Conservation (phyloP, 2,113 vertebrate species). For the Ursus arctos region DNA sequence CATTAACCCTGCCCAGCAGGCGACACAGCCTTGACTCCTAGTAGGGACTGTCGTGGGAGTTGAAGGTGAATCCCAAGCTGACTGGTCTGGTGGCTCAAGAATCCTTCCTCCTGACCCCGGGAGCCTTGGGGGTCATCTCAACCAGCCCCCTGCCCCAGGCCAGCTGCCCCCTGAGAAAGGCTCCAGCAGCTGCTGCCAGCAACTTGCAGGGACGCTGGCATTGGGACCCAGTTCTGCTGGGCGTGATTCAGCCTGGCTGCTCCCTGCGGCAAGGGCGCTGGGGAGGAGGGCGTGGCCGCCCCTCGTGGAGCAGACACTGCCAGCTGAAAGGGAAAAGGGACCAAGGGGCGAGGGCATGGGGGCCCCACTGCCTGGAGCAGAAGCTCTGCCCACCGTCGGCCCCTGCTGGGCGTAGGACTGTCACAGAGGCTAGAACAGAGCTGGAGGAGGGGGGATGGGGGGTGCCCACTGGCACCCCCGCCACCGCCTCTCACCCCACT, state of each 20-base stretch:
- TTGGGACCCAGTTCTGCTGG: conserved; percentile 50
- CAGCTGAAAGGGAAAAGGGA: conserved; percentile 55
- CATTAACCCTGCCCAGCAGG: conserved; percentile 73
- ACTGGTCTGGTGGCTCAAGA: not conserved
- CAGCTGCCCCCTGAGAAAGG: conserved; percentile 54
- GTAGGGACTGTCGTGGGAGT: not conserved
- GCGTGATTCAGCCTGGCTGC: conserved; percentile 69
- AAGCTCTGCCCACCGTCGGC: not conserved
- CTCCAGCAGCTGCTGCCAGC: conserved; percentile 40
- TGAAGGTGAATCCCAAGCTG: not conserved
- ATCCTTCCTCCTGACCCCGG: not conserved
- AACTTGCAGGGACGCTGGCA: conserved; percentile 31
- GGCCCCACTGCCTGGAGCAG: not conserved
- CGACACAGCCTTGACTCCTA: conserved; percentile 26
- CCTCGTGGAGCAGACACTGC: conserved; percentile 59
- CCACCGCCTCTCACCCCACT: conserved; percentile 70
- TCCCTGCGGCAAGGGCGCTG: conserved; percentile 65
- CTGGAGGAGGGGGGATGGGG: not conserved
- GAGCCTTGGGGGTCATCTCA: not conserved
- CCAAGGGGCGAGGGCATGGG: not conserved
- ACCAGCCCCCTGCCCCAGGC: not conserved
- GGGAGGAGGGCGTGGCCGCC: conserved; percentile 64
- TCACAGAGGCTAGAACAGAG: not conserved
- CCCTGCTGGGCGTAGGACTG: not conserved
- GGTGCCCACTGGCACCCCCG: not conserved